Percentiles rank a stretch among this genome's conserved stretches.
phyloP scores from a whole-genome alignment of 2,888 invertebrate genomes.

The Ctenicera cuprea region DNA sequence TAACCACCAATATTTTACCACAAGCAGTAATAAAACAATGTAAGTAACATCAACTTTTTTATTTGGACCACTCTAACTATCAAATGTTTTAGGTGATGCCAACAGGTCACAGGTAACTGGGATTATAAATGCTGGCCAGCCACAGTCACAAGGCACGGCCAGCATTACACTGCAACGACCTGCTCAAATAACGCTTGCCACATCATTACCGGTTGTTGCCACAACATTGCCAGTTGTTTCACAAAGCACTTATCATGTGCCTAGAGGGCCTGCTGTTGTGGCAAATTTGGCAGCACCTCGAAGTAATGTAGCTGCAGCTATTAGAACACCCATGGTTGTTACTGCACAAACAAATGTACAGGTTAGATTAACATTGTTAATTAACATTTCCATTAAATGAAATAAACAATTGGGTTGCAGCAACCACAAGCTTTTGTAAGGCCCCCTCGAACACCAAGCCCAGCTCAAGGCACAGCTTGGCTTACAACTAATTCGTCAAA shows the following conservation, averaged over 20 bases:
- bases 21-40: slow-evolving; percentile 76
- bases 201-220: slow-evolving; percentile 66
- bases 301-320: slow-evolving; percentile 74
- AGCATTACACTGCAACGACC: slow-evolving; percentile 67
- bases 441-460: slow-evolving; percentile 70
- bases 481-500: slow-evolving; percentile 66
- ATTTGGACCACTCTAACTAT: background rate
- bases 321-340: slow-evolving; percentile 69
- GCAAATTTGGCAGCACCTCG: slow-evolving; percentile 84
- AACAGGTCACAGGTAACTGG: slow-evolving; percentile 51
- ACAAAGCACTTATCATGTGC: slow-evolving; percentile 67
- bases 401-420: slow-evolving; percentile 30
- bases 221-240: slow-evolving; percentile 65
- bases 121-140: slow-evolving; percentile 52
- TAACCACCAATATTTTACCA: slow-evolving; percentile 72
- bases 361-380: slow-evolving; percentile 2
- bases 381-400: slow-evolving; percentile 3
- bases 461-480: slow-evolving; percentile 70
- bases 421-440: slow-evolving; percentile 66
- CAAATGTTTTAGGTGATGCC: slow-evolving; percentile 46
- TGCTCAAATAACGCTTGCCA: slow-evolving; percentile 69
- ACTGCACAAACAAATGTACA: slow-evolving; percentile 63
- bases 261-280: slow-evolving; percentile 82
- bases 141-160: slow-evolving; percentile 61
- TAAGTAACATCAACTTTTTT: slow-evolving; percentile 44